Conservation (phyloP, 2,113 vertebrate species). For the Thinocorus orbignyianus region DNA sequence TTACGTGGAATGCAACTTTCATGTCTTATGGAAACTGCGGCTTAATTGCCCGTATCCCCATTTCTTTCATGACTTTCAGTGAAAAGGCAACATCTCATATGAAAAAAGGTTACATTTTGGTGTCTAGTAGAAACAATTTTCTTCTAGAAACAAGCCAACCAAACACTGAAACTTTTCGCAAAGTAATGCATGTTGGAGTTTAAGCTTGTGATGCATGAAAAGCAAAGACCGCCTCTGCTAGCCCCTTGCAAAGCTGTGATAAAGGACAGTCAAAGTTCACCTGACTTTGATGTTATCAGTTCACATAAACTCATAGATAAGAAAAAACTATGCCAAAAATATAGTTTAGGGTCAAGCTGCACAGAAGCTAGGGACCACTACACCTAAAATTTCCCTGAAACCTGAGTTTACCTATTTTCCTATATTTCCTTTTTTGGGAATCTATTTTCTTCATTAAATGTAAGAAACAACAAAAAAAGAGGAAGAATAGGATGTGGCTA, state of each 20-base stretch:
- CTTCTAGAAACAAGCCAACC: background rate
- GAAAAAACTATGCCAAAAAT: background rate
- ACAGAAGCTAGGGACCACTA: background rate
- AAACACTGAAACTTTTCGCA: background rate
- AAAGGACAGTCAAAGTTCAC: background rate
- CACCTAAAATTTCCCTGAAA: background rate
- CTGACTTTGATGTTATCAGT: background rate
- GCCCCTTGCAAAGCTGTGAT: background rate
- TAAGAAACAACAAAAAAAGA: background rate
- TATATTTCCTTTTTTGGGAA: too few relatives aligned
- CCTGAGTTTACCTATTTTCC: background rate
- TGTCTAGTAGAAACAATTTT: background rate
- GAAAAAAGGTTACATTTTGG: background rate
- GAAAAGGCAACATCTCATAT: background rate
- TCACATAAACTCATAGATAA: background rate
- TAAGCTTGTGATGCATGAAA: background rate
- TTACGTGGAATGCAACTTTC: background rate
- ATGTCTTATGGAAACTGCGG: background rate
- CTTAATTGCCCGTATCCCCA: background rate
- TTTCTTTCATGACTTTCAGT: background rate
- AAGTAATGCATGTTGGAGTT: background rate
- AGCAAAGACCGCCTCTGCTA: background rate
- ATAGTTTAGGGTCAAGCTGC: background rate
- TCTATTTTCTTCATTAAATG: background rate
- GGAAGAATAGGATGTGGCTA: background rate